These are phyloP conservation scores for Stramonita haemastoma DNA, from an alignment of 2,888 invertebrate species.

Conservation along the genomic window DNA sequence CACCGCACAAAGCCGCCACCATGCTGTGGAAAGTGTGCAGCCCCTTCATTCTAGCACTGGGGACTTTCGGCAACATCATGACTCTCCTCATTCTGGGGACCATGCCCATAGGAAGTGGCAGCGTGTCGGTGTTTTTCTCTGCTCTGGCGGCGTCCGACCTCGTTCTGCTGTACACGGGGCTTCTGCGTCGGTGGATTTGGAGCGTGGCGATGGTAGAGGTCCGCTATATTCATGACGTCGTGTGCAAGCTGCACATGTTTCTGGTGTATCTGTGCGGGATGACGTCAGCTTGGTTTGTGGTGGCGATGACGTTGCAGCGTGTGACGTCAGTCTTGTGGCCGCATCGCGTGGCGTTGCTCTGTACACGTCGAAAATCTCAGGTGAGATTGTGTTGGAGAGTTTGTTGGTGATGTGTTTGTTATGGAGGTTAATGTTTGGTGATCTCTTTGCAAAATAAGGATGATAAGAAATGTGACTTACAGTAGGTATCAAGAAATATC, in stretches of 20 bases:
- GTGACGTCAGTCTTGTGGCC: constrained; percentile 20
- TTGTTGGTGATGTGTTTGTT: too few species aligned
- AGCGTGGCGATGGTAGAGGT: not conserved
- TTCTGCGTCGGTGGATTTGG: not conserved
- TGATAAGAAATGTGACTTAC: too few species aligned
- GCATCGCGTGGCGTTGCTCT: not conserved
- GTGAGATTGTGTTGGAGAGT: not conserved
- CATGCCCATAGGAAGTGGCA: not conserved
- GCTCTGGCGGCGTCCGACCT: constrained; percentile 9
- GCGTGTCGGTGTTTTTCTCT: constrained; percentile 1
- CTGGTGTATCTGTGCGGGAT: constrained; percentile 8
- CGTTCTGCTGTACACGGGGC: not conserved
- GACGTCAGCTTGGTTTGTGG: constrained; percentile 25
- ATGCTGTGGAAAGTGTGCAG: not conserved
- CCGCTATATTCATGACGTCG: not conserved
- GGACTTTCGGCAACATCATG: constrained; percentile 15
- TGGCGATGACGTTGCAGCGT: constrained; percentile 20
- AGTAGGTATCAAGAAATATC: too few species aligned
- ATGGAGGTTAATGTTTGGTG: too few species aligned
- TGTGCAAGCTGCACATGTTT: not conserved
- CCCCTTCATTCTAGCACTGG: constrained; percentile 1
- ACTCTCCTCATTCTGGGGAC: not conserved
- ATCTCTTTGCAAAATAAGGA: too few species aligned
- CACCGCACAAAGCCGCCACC: not conserved
- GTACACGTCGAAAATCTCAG: not conserved